Evolutionary conservation across 2,797 vertebrate species (phyloP).

Genomic region (Tangara arthus): DNA sequence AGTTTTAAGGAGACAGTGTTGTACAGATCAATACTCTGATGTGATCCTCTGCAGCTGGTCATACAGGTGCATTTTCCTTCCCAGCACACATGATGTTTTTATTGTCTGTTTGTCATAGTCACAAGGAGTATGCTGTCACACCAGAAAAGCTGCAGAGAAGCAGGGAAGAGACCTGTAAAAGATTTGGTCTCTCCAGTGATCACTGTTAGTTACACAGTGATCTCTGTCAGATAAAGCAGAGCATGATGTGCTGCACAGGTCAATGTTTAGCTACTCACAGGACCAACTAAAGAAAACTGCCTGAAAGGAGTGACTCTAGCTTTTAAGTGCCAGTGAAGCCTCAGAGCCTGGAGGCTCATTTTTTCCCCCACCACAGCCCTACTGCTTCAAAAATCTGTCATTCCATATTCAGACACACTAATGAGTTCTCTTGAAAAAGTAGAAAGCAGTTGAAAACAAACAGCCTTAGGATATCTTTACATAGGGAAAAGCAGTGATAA

Average conservation of each 20-base stretch:
- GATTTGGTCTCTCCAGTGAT: not conserved
- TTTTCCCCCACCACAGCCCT: not conserved
- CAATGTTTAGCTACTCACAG: not conserved
- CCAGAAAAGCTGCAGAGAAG: not conserved
- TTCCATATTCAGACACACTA: not conserved
- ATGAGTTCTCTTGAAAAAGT: not conserved
- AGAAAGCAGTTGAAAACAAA: not conserved
- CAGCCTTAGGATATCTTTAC: not conserved
- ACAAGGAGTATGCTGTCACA: not conserved
- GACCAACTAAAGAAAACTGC: not conserved
- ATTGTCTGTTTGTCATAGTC: not conserved
- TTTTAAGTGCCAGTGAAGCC: not conserved
- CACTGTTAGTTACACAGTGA: not conserved
- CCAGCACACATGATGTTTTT: not conserved
- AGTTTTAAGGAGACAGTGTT: not conserved
- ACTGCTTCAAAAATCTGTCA: not conserved
- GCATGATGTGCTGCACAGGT: not conserved
- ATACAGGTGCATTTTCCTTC: not conserved
- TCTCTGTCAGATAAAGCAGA: not conserved
- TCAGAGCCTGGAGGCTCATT: not conserved
- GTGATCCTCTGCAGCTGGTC: not conserved
- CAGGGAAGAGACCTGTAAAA: not conserved
- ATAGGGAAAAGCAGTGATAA: not conserved
- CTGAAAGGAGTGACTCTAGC: not conserved
- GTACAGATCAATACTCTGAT: not conserved